Base-by-base conservation (phyloP, 2,113 vertebrate genomes). In the Hymenochirus boettgeri region DNA sequence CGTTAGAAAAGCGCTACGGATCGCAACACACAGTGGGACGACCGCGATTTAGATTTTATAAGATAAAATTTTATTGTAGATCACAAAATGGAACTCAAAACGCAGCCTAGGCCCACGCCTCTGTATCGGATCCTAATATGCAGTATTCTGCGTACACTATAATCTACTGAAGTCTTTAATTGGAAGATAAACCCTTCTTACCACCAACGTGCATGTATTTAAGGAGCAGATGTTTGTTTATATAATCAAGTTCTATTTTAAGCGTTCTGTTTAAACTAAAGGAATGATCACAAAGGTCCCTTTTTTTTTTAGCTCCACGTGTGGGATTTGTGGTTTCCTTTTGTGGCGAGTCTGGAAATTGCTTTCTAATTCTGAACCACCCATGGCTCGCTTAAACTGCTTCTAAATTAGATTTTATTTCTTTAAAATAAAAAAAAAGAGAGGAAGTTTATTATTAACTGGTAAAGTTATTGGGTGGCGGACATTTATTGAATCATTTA, bases 271-370 rank as follows among this genome's bases (percentile, higher is more conserved):
- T 22, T 19, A 7, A 22, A 48, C 22, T 48, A 48, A 10, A 22
- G 3, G 46, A 48, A 21, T 22, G 18, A n/a, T 22, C 19, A 7
- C 6, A 48, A 11, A 2, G 18, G 17, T 2, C 46, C 46, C n/a
- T n/a, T n/a, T n/a, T 42, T 3, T 42, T 31, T 31, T n/a, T 46
- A 35, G 42, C 15, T 58, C 15, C 21, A 12, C 24, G 1, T 59
- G 46, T 67, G 55, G 55, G 55, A 19, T 31, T 3, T 59, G 64
- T 52, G 63, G 64, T 67, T 67, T 67, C 64, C 55, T 59, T 31
- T 45, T 67, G 56, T 58, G 64, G 63, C 19, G 24, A 33, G 7
- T 10, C 25, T 25, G 15, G 52, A 25, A 54, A 54, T 27, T 1
- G 25, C 5, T 27, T 5, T 8, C 17, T 27, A 15, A 17, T 12